Evolutionary conservation across 2,797 vertebrate genomes (phyloP).

Genomic region (Semaprochilodus insignis): DNA sequence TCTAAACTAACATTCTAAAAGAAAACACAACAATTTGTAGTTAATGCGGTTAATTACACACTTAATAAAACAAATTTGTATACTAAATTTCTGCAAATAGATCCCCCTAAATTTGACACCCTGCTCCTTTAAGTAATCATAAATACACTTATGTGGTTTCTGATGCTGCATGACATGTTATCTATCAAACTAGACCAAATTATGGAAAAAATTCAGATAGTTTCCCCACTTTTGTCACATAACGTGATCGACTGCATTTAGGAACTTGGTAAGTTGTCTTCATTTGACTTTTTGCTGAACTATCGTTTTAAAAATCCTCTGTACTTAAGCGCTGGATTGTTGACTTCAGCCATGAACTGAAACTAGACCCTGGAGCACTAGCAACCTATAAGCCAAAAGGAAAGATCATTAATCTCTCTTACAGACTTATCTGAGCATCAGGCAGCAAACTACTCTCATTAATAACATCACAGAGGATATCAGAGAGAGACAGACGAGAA

Average conservation of each 20-base stretch:
- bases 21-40: too few relatives aligned
- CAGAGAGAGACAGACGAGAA: conserved; percentile 52
- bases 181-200: not conserved
- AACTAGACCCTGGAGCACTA: conserved; percentile 45
- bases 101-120: too few relatives aligned
- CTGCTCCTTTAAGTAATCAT: too few relatives aligned
- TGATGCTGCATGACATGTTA: too few relatives aligned
- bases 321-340: conserved; percentile 9
- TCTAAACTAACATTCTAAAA: too few relatives aligned
- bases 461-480: conserved; percentile 49
- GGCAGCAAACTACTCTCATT: conserved; percentile 41
- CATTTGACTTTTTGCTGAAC: not conserved
- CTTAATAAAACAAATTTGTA: too few relatives aligned
- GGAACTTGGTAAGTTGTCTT: too few relatives aligned
- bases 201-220: not conserved
- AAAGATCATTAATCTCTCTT: conserved; percentile 57
- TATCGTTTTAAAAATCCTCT: not conserved
- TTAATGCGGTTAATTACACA: too few relatives aligned
- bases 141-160: too few relatives aligned
- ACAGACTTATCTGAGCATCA: conserved; percentile 52
- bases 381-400: conserved; percentile 35
- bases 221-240: not conserved
- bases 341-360: conserved; percentile 26
- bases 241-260: not conserved
- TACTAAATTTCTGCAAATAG: too few relatives aligned